Base-by-base conservation (phyloP, 2,797 vertebrate genomes). In the Rhinatrema bivittatum region DNA sequence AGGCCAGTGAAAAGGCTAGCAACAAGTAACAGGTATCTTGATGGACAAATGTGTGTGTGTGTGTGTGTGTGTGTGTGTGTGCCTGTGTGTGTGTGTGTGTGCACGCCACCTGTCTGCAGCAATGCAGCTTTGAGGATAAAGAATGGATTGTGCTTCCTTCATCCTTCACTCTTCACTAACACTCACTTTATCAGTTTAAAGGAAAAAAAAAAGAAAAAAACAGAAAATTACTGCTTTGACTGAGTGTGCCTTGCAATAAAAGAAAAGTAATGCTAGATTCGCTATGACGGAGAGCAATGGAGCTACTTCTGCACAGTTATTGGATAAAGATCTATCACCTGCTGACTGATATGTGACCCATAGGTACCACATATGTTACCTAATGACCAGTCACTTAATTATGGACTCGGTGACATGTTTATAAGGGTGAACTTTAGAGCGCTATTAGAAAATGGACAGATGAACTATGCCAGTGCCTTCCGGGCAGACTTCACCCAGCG, bases 341-440 rank as follows among this genome's bases (percentile, higher is more conserved):
- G 20, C 50, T 70, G 75, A 82, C 72, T 88, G 86, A 91, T 84
- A 70, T 74, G 81, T 82, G 81, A 85, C 84, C n/a, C 84, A 88
- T 86, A 88, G 87, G 87, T 90, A 88, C 70, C 36, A 55, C 57
- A 76, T 75, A 36, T 70, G 84, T 87, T 87, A 87, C 85, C 85
- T 86, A 88, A 89, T 90, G 85, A 76, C 85, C 67, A 72, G 79
- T 82, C 79, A 84, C 83, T 94, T 91, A 89, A 94, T 95, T 90
- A 90, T 72, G 39, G 64, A 62, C 80, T 67, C 57, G 38, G 78
- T 96, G 94, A 95, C 94, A 96, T 88, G 90, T 95, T 94, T 94
- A 95, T 93, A 97, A 89, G 91, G 87, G 85, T 96, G 91, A 97
- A 96, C 94, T 97, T 97, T 96, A 85, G 81, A 69, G 82, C 50